Percentiles rank a stretch among this genome's conserved stretches.
Evolutionary conservation across 1,140 invertebrate genomes (phyloP).

Genomic region (Chionoecetes opilio): DNA sequence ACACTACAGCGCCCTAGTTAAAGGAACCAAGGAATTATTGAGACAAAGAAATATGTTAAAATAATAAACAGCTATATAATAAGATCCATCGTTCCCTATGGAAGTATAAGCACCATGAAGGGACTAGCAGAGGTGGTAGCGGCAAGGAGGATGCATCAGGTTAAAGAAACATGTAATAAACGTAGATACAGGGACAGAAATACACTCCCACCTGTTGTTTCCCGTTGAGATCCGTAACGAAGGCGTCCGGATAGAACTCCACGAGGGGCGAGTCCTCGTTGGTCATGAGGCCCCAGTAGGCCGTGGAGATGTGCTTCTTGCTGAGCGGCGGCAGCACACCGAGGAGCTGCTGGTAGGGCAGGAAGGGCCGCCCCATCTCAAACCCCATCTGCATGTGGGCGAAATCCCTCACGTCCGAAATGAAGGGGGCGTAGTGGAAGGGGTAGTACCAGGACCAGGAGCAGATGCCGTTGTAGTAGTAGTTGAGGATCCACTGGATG

Average conservation of each 20-base stretch:
- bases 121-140: too few species aligned
- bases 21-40: too few species aligned
- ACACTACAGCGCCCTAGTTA: too few species aligned
- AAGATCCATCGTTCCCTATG: too few species aligned
- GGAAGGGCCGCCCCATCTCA: constrained; percentile 93
- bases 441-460: constrained; percentile 99
- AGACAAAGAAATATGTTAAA: too few species aligned
- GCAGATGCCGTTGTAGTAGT: constrained; percentile 98
- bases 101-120: too few species aligned
- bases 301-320: constrained; percentile 89
- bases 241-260: constrained; percentile 95
- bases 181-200: neutral
- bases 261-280: constrained; percentile 92
- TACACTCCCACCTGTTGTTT: constrained; percentile 87
- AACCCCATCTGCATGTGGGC: constrained; percentile 87
- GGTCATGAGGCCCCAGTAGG: constrained; percentile 93
- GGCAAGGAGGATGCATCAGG: too few species aligned
- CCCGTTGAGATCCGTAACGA: constrained; percentile 93
- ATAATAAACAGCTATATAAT: too few species aligned
- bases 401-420: constrained; percentile 92
- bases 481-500: constrained; percentile 98
- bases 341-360: constrained; percentile 97
- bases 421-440: constrained; percentile 97
- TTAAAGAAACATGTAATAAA: too few species aligned
- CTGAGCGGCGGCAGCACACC: constrained; percentile 94